These are phyloP conservation scores for Odontomyia ornata DNA, from an alignment of 2,888 invertebrate genomes.

Conservation along the genomic window DNA sequence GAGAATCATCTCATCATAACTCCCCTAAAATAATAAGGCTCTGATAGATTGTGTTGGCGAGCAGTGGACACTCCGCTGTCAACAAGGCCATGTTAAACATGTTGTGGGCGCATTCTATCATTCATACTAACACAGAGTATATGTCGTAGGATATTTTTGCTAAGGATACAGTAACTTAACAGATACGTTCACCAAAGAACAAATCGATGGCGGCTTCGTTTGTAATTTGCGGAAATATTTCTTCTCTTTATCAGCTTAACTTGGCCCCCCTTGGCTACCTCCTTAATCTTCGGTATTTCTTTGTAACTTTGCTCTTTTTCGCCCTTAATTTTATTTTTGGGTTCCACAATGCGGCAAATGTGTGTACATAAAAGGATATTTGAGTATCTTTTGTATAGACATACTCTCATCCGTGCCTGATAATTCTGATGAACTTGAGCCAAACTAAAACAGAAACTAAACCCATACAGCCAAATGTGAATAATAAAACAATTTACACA, in stretches of 20 bases:
- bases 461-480: slow-evolving; percentile 3
- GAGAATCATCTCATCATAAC: background rate
- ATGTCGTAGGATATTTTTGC: slow-evolving; percentile 17
- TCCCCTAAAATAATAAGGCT: background rate
- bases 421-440: background rate
- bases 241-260: background rate
- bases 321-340: background rate
- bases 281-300: background rate
- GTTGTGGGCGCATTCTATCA: background rate
- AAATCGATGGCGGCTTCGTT: background rate
- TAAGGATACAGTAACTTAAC: slow-evolving; percentile 16
- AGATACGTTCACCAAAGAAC: background rate
- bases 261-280: background rate
- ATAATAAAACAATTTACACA: slow-evolving; percentile 44
- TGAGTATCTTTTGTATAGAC: background rate
- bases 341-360: background rate
- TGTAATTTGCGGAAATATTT: background rate
- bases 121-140: background rate
- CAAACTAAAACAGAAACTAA: background rate
- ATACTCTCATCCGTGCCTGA: slow-evolving; percentile 2
- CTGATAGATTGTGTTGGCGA: background rate
- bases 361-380: background rate
- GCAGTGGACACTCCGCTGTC: background rate
- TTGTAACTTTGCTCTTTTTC: background rate
- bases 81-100: background rate